Base-by-base conservation (phyloP, 1,140 invertebrate species). In the Drosophila malerkotliana region DNA sequence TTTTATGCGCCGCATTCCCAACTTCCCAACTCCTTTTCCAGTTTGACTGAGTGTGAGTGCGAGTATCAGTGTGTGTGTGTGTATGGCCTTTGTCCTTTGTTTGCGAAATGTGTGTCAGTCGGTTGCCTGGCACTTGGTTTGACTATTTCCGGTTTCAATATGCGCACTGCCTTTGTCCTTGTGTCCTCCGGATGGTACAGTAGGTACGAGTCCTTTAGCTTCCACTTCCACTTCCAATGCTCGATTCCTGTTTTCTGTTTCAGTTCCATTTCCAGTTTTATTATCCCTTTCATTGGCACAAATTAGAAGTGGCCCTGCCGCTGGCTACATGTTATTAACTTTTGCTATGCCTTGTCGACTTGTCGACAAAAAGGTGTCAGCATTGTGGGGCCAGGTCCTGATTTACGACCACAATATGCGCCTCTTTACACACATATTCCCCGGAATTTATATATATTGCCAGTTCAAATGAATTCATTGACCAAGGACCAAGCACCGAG, bases 141-240 rank as follows among this genome's bases (percentile, higher is more conserved):
- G 76, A 88, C 83, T 88, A 83, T 88, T 88, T 88, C 83, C 83
- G 83, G 83, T 89, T 88, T 88, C 51, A 79, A 79, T 83, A 82
- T 77, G 79, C 82, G 78, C 83, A 80, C 77, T 84, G 77, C 69
- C 82, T 69, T 63, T 39, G 55, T 60, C 44, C 34, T 52, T 32
- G 14, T 47, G 14, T 53, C 15, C 28, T 18, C 51, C 14, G 15
- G 9, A 34, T 54, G 73, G 81, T 84, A 85, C 81, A 84, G 81
- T 85, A 60, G 77, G 68, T 84, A 83, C 80, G 83, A 83, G 80
- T 66, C 60, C 57, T 69, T 58, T 39, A 14, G 51, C 59, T 52
- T 55, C 68, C 53, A 10, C 34, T 56, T 15, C 18, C 30, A 49
- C 58, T 41, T 51, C 54, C 54, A 24, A 28, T 44, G 45, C 41